phyloP scores from a whole-genome alignment of 2,797 vertebrate genomes.

The Prunella strophiata region DNA sequence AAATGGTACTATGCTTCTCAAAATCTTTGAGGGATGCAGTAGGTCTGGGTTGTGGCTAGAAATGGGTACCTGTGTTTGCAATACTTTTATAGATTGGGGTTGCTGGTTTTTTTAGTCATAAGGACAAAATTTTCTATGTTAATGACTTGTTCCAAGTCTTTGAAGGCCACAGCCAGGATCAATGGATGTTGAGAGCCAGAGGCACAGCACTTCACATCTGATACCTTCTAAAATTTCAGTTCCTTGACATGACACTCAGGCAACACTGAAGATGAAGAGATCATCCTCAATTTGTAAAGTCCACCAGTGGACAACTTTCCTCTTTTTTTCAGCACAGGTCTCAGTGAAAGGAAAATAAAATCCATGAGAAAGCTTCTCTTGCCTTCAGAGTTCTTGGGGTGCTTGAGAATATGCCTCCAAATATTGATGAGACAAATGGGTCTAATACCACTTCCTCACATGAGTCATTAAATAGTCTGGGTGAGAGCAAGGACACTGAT shows the following conservation, averaged over 20 bases:
- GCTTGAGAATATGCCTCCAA: background rate
- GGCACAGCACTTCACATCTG: background rate
- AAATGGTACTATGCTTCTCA: background rate
- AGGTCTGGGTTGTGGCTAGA: background rate
- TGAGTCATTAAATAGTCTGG: background rate
- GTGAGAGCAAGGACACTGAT: background rate
- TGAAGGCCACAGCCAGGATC: background rate
- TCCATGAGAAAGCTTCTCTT: background rate
- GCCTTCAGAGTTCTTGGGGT: background rate
- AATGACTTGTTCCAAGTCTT: background rate
- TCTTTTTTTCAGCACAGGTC: background rate
- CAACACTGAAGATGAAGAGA: background rate
- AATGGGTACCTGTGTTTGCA: fast-evolving
- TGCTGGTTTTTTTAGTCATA: background rate
- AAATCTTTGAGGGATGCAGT: background rate
- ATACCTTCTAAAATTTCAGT: background rate
- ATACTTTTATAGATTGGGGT: fast-evolving
- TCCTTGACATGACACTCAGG: background rate
- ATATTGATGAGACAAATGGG: background rate
- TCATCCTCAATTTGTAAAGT: background rate
- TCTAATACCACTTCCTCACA: background rate
- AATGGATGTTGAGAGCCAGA: background rate
- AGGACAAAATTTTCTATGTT: background rate
- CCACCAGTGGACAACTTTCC: background rate
- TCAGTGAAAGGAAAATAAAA: background rate